Evolutionary conservation across 2,888 invertebrate genomes (phyloP).

Genomic region (Steinernema hermaphroditum): DNA sequence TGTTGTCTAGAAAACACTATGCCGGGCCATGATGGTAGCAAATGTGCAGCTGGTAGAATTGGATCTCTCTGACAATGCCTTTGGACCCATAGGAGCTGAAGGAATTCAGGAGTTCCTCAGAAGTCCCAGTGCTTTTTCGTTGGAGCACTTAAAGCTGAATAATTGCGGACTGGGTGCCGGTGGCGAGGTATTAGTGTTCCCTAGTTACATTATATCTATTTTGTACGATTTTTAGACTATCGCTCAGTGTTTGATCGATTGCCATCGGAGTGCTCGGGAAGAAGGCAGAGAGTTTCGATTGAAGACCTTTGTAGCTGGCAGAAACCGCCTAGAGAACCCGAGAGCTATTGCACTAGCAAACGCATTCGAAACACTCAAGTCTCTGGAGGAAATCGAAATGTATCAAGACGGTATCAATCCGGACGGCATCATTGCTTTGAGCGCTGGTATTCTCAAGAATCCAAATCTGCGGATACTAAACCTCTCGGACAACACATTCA

Average conservation of each 20-base stretch:
- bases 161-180: conserved; percentile 95
- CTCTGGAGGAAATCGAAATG: conserved; percentile 85
- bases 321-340: conserved; percentile 90
- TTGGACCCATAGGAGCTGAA: conserved; percentile 90
- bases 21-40: conserved; percentile 80
- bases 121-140: conserved; percentile 81
- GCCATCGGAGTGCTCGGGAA: conserved; percentile 43
- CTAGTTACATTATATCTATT: conserved; percentile 69
- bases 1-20: conserved; percentile 77
- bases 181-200: conserved; percentile 71
- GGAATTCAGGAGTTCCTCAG: conserved; percentile 81
- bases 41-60: conserved; percentile 80
- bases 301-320: conserved; percentile 84
- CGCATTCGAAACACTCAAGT: conserved; percentile 81
- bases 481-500: conserved; percentile 90
- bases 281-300: conserved; percentile 74
- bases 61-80: conserved; percentile 94
- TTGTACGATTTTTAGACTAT: conserved; percentile 54
- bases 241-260: conserved; percentile 50
- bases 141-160: conserved; percentile 82
- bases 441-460: conserved; percentile 65
- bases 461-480: conserved; percentile 77
- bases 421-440: conserved; percentile 80
- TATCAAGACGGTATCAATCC: conserved; percentile 96
- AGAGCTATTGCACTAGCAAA: conserved; percentile 83